These are phyloP conservation scores for Papilio gigon DNA, from an alignment of 2,888 invertebrate species.

Conservation along the genomic window DNA sequence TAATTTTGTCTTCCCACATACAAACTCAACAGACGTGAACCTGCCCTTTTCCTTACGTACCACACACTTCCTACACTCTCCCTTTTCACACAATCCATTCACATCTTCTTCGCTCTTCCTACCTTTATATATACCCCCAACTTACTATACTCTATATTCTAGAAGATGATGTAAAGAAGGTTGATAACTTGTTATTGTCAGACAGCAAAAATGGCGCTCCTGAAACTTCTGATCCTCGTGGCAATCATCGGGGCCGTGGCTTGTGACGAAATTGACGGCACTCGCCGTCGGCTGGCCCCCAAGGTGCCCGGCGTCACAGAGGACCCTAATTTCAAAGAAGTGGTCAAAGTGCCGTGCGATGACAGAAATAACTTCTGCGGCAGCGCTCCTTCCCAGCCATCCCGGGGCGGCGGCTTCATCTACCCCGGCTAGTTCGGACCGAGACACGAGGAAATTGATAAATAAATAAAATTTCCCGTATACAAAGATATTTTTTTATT, in stretches of 20 bases:
- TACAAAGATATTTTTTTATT: not conserved
- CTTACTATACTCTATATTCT: no score
- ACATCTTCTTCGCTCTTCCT: no score
- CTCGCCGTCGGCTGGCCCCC: conserved; percentile 6
- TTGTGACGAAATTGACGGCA: not conserved
- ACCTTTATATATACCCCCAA: no score
- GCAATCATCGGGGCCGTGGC: not conserved
- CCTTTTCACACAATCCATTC: no score
- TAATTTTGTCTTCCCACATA: no score
- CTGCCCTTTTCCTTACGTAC: no score
- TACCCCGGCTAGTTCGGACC: conserved; percentile 8
- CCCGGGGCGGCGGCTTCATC: conserved; percentile 19
- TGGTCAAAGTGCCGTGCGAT: conserved; percentile 17
- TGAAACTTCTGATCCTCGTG: conserved; percentile 1
- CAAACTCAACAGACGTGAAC: no score
- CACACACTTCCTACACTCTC: no score
- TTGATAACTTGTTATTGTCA: not conserved
- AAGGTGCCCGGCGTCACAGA: not conserved
- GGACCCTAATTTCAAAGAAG: conserved; percentile 19
- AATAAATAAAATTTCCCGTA: not conserved
- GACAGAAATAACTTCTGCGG: conserved; percentile 22
- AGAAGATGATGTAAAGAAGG: not conserved
- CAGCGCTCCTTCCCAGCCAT: not conserved
- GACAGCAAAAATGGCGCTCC: not conserved
- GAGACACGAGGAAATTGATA: not conserved